Evolutionary conservation across 2,113 vertebrate species (phyloP).

Genomic region (Sinocyclocheilus anophthalmus): DNA sequence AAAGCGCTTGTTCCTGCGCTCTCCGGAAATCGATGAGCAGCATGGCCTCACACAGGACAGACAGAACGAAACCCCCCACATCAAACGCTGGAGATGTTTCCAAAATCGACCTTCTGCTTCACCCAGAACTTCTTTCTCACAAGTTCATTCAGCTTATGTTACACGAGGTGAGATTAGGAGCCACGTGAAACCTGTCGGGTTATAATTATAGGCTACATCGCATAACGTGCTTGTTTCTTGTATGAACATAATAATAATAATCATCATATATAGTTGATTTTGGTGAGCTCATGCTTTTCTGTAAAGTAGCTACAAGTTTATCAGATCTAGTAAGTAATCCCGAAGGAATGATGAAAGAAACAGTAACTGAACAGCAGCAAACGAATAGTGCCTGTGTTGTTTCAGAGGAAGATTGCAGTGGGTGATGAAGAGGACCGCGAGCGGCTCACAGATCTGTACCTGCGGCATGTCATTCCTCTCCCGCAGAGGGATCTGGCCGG

Average conservation of each 20-base stretch:
- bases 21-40: constrained; percentile 49
- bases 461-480: constrained; percentile 90
- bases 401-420: constrained; percentile 83
- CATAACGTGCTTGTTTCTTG: background rate
- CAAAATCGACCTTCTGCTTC: constrained; percentile 69
- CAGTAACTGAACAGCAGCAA: background rate
- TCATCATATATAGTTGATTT: background rate
- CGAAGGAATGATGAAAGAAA: background rate
- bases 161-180: constrained; percentile 69
- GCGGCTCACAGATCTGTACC: constrained; percentile 86
- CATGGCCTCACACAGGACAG: constrained; percentile 69
- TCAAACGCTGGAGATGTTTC: constrained; percentile 28
- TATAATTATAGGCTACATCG: background rate
- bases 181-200: background rate
- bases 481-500: constrained; percentile 88
- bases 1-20: constrained; percentile 11
- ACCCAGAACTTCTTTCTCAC: constrained; percentile 75
- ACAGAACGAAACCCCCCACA: constrained; percentile 29
- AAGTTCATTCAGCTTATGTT: constrained; percentile 73
- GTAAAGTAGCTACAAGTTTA: background rate
- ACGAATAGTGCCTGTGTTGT: constrained; percentile 17
- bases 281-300: background rate
- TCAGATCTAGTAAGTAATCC: background rate
- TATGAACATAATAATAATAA: background rate
- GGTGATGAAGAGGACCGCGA: constrained; percentile 79